Evolutionary conservation across 1,140 invertebrate species (phyloP), one percentile per base, ranked within the genome.

Genomic region (Sycobia sp.): DNA sequence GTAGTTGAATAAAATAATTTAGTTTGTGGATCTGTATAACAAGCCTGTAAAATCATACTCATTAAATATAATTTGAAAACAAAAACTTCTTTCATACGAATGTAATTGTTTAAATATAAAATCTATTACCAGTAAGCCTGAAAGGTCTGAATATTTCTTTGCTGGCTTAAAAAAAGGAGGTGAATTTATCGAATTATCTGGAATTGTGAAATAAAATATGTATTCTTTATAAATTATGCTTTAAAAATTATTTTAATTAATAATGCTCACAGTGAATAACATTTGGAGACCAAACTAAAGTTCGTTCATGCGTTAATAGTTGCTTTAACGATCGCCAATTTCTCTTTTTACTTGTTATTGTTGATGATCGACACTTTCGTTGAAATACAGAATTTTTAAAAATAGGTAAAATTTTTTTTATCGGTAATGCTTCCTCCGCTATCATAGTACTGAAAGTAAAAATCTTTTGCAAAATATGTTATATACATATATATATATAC

Each of bases 111-210:
- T n/a, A n/a, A n/a, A n/a, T n/a, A n/a, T n/a, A n/a, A n/a, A n/a
- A n/a, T 59, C 38, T 61, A 82, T 82, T 81, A 88, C 89, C 51
- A 88, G 86, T 53, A 96, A 74, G 1, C 94, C 94, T 68, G 93
- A 95, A 55, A 96, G 89, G 75, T 97, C 95, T 0, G 94, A 96
- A 80, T 96, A 96, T 73, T 96, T 96, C 75, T 95, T 95, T 2
- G 91, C 87, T 23, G 94, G 95, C 76, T 89, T 90, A 69, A 95
- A 93, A 58, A 93, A 93, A 36, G 94, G 93, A 18, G 93, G 93
- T 32, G 93, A 93, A 82, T 95, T 94, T 62, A 97, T 91, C 39
- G 87, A 88, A 73, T 88, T 90, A 79, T 93, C 90, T 92, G 73
- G 57, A 86, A 72, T 64, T 69, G 67, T 71, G 59, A 70, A 67